Evolutionary conservation across 2,113 vertebrate species (phyloP), one percentile per base, ranked within the genome.

Genomic region (Pseudolaguvia tuberculata): DNA sequence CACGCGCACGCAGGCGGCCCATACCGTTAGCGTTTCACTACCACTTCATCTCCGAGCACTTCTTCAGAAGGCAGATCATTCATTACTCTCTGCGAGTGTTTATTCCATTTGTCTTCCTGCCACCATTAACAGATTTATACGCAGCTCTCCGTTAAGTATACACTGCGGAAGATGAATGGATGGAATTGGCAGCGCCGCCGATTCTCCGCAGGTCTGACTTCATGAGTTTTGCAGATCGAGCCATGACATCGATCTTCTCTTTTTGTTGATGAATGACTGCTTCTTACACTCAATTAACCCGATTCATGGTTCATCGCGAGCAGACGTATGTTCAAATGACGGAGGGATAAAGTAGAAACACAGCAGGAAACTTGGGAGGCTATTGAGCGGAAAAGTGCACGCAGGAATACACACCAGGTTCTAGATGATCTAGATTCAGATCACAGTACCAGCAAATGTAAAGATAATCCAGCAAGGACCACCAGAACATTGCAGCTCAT

Each of bases 21-120:
- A 11, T 42, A 42, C 6, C 27, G 25, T 50, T 29, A 48, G 66
- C 67, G 15, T 71, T 68, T 72, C 47, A 66, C 80, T 73, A 81
- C 83, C 84, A 78, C 69, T 31, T 83, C 84, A 85, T 83, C 87
- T 86, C 86, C 81, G 78, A 87, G 85, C 84, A 81, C 83, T 65
- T 63, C 82, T 80, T 80, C 84, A 83, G 80, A 87, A 86, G 82
- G 79, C 82, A 80, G 72, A 52, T 80, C 86, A 82, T 86, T 87
- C 81, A 87, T 89, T 85, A 85, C 81, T 76, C 78, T 78, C 81
- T 80, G 72, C 76, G 59, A 83, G 82, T 84, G 84, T 85, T 88
- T 89, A 84, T 84, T 85, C 79, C 83, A 52, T 83, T 75, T 78
- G 75, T 81, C 73, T 83, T 81, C 75, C 72, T 82, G 77, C 59